phyloP scores from a whole-genome alignment of 2,113 vertebrate species.

The Nestor notabilis region DNA sequence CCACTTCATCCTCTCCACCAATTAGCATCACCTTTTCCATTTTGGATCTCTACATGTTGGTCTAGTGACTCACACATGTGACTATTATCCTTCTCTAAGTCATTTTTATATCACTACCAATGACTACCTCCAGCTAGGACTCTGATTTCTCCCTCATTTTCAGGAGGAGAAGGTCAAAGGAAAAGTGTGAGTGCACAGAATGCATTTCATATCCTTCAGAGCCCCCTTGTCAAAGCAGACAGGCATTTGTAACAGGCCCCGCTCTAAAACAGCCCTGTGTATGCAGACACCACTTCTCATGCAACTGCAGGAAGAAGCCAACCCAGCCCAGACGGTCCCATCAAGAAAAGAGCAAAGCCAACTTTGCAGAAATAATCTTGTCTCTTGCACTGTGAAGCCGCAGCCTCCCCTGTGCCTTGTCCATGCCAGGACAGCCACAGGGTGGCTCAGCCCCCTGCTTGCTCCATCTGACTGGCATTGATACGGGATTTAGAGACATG shows the following conservation, averaged over 20 bases:
- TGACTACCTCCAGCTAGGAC: background rate
- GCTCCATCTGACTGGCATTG: background rate
- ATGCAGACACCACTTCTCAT: background rate
- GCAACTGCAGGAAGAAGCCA: background rate
- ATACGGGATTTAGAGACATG: background rate
- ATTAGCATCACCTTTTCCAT: background rate
- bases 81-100: background rate
- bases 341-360: background rate
- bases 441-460: fast-evolving
- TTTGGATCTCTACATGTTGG: too few species aligned
- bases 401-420: background rate
- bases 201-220: background rate
- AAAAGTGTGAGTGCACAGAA: background rate
- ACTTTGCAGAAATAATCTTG: background rate
- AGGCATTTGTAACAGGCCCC: background rate
- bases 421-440: background rate
- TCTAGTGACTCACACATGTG: background rate
- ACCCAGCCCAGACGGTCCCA: background rate
- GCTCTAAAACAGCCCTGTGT: fast-evolving
- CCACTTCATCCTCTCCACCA: background rate
- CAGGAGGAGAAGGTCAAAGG: background rate
- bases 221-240: background rate
- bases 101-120: fast-evolving
- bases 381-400: fast-evolving
- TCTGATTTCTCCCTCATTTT: background rate